Percentiles rank a stretch among this genome's conserved stretches.
phyloP scores from a whole-genome alignment of 2,113 vertebrate genomes.

The Tringa solitaria region DNA sequence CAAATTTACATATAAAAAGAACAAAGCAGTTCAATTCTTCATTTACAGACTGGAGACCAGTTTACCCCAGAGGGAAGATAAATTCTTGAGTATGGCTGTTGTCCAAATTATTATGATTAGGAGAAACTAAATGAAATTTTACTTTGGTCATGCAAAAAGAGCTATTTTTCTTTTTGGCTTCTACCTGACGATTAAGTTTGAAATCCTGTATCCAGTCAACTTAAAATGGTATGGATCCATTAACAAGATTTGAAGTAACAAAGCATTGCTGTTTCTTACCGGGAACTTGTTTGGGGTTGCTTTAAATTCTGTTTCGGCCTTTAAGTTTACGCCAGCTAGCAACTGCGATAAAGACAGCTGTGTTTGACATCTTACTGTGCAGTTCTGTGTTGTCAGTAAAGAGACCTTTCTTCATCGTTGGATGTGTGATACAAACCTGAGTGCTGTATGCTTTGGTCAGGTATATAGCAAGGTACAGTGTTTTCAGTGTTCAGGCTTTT shows the following conservation, averaged over 20 bases:
- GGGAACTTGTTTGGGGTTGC: background rate
- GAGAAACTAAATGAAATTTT: background rate
- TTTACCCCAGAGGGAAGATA: background rate
- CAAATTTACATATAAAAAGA: conserved; percentile 55
- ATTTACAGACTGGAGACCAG: background rate
- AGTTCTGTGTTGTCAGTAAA: background rate
- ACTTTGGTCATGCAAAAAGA: background rate
- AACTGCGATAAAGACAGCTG: background rate
- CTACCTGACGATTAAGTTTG: background rate
- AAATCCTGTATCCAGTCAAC: background rate
- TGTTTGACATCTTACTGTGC: accelerated
- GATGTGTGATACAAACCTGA: background rate
- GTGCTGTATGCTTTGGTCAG: background rate
- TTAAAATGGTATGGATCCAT: background rate
- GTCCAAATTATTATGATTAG: conserved; percentile 36
- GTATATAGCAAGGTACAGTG: background rate
- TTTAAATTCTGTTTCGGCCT: background rate
- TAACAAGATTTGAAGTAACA: background rate
- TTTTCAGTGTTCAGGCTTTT: background rate
- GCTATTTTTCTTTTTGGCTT: background rate
- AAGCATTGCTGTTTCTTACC: background rate
- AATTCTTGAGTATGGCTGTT: background rate
- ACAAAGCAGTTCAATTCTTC: conserved; percentile 11
- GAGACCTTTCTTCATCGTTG: background rate
- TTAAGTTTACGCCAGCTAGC: background rate